Base-by-base conservation (phyloP, 2,113 vertebrate species). In the Trinectes maculatus region DNA sequence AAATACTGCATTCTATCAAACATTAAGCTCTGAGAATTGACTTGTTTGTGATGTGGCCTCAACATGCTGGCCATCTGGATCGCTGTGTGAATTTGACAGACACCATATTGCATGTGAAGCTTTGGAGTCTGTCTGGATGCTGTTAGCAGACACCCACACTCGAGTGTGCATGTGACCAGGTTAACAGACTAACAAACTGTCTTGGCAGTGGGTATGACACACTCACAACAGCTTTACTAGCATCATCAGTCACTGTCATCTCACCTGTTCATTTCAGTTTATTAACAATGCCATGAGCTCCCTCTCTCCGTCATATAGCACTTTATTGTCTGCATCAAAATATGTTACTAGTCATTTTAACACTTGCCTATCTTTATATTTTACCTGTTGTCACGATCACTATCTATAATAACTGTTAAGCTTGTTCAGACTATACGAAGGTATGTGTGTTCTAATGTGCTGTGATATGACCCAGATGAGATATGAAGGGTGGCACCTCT, bases 31-130 rank as follows among this genome's bases (percentile, higher is more conserved):
- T 11, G 12, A 2, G 21, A 33, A 48, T 46, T 12, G 18, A 42
- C 39, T 58, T 78, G 56, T 77, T 78, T 75, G 47, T 60, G 13
- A 37, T 31, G 26, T 18, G 12, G 39, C 52, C 21, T 34, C 15
- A 56, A n/a, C 4, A 12, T 37, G 49, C 19, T 12, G 74, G 26
- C 83, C 83, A 86, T 86, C 81, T 89, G 83, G 81, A 73, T 77
- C 78, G 19, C 74, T 77, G 54, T 79, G 61, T 71, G 62, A 79
- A 40, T 55, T 56, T 80, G 70, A 84, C 70, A 86, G 80, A 85
- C 80, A 74, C 73, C 85, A 89, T 89, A 84, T 89, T 89, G 85
- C 63, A 40, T 8, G 7, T 61, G 40, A 77, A 84, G 73, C 82
- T 85, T 52, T 75, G 57, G 60, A 76, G 75, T 77, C 71, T 76